Evolutionary conservation across 1,140 invertebrate genomes (phyloP).

Genomic region (Cydia amplana): DNA sequence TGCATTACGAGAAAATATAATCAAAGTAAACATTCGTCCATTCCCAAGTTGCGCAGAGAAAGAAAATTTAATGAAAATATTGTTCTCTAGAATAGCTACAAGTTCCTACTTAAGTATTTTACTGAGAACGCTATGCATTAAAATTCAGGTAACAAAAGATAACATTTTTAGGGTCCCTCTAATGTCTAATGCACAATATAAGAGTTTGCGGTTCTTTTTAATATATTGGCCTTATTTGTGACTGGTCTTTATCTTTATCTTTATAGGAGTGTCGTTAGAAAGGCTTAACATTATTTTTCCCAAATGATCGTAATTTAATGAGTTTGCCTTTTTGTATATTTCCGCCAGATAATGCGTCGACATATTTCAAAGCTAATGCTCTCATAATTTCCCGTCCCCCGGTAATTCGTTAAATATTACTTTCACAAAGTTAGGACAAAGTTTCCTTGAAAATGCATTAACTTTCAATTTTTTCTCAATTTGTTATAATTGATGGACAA

Average conservation of each 20-base stretch:
- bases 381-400: background rate
- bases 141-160: background rate
- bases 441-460: background rate
- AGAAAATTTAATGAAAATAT: background rate
- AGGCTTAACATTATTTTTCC: no score
- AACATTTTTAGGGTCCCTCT: background rate
- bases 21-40: background rate
- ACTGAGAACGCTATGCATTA: constrained; percentile 7
- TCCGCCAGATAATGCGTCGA: background rate
- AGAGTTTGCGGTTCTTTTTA: no score
- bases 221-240: no score
- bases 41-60: background rate
- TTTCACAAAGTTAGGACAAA: background rate
- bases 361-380: background rate
- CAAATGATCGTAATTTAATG: no score
- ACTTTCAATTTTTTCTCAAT: background rate
- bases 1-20: no score
- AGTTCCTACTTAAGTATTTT: background rate
- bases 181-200: no score
- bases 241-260: no score
- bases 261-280: no score
- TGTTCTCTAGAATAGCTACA: background rate
- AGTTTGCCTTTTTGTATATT: background rate
- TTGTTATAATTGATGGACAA: background rate
- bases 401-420: background rate